Base-by-base conservation (phyloP, 2,797 vertebrate genomes). In the Characodon lateralis region DNA sequence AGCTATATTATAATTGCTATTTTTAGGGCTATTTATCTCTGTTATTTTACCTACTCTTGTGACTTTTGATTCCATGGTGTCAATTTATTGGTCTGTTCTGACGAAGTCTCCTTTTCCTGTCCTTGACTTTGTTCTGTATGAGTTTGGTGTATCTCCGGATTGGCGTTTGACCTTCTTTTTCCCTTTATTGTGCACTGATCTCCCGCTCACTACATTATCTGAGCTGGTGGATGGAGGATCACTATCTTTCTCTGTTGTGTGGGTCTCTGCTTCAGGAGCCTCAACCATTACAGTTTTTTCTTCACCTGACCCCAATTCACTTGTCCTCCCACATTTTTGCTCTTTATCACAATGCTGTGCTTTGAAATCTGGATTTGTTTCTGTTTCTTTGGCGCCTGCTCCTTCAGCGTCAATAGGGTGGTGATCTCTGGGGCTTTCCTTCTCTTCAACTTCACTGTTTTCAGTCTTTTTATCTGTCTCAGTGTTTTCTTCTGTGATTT, bases 121-220 rank as follows among this genome's bases (percentile, higher is more conserved):
- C 74, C 41, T 79, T 39, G 68, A 39, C 58, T 72, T 85, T 76
- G 78, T 74, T 75, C 68, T 76, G 70, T 76, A 31, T 63, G 41
- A 50, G 71, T 77, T 78, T 1, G 6, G 72, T 43, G 79, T 66
- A 51, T 75, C 71, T 55, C 65, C 75, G 86, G 89, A 89, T 84
- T 87, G 91, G 77, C 88, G 79, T 86, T 88, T 89, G 87, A 89
- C 88, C 88, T 91, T 91, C 72, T 82, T 80, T 50, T 24, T 80
- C 76, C 73, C 78, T 74, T 85, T 90, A 89, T 92, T 82, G 1
- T 43, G 50, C 22, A 6, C 81, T 56, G 73, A 88, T 91, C 83
- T 85, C 73, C 75, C 79, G 80, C 83, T 88, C 69, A 31, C 85
- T 78, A 85, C 84, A 81, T 89, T 90, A 91, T 93, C 89, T 74